phyloP scores from a whole-genome alignment of 2,797 vertebrate genomes.

The Poliocrania exsul region DNA sequence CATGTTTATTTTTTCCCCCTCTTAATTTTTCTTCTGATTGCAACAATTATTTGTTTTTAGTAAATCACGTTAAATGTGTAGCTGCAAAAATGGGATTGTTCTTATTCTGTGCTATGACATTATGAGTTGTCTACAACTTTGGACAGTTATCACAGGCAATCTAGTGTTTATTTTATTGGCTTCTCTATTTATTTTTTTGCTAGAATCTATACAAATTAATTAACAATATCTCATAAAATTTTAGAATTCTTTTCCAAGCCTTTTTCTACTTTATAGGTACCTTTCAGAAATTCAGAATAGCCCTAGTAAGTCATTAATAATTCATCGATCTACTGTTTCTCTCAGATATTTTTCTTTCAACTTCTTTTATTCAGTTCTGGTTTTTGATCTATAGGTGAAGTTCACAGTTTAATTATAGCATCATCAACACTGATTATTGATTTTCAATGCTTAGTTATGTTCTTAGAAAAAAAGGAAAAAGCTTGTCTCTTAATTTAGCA shows the following conservation, averaged over 20 bases:
- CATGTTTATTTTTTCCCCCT: rapidly evolving
- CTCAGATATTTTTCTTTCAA: constrained; percentile 12
- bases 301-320: background rate
- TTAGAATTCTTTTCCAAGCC: background rate
- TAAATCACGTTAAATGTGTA: background rate
- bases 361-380: background rate
- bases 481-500: background rate
- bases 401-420: constrained; percentile 30
- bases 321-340: background rate
- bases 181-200: background rate
- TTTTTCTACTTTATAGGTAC: background rate
- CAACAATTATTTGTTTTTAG: background rate
- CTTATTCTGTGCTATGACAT: background rate
- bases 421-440: constrained; percentile 25
- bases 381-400: constrained; percentile 19
- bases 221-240: background rate
- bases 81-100: background rate
- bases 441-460: constrained; percentile 31
- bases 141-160: background rate
- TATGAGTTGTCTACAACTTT: background rate
- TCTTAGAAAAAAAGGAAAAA: background rate
- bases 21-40: background rate
- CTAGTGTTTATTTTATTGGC: background rate
- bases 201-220: background rate
- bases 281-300: constrained; percentile 4